Base-by-base conservation (phyloP, 2,888 invertebrate species). In the Eupithecia exiguata region DNA sequence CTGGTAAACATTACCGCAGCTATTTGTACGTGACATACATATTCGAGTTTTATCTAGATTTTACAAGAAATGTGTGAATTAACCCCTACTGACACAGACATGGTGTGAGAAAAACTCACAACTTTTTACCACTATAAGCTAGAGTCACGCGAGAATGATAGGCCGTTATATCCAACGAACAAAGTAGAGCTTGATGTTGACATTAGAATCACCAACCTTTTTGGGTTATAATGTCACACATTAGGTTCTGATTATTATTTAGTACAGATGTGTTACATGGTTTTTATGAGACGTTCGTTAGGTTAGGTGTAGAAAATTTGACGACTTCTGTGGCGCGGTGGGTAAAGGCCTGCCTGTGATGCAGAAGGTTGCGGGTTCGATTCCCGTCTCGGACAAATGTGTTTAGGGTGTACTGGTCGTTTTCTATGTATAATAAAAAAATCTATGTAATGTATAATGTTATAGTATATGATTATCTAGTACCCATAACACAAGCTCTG, bases 141-240 rank as follows among this genome's bases (percentile, higher is more conserved):
- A 62, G 25, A 35, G 18, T 62, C 35, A 36, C 62, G 36, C 35
- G 36, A 63, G n/a, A 36, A n/a, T 63, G 35, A 63, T n/a, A 36
- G 63, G 9, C 38, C 63, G 63, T 63, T 63, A 63, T n/a, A 38
- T n/a, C 1, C n/a, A 62, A 36, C 38, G n/a, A 58, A 65, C n/a
- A 36, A 65, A 65, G 63, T 35, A 65, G 38, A 65, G 63, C 38
- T 65, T 65, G 63, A n/a, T 12, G 38, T 65, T n/a, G 58, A 25
- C 21, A 21, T 5, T 53, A 53, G 14, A 53, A 21, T 21, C 53
- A 53, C 21, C 58, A 5, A 12, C 4, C n/a, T 58, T 58, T 58
- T 25, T 53, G 21, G 21, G 49, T 21, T 21, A 53, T 53, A 53
- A 53, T 21, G 49, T 53, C 49, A 21, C 49, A 53, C n/a, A 53